Percentiles rank a stretch among this genome's conserved stretches.
phyloP scores from a whole-genome alignment of 2,888 invertebrate genomes.

The Drosophila subquinaria region DNA sequence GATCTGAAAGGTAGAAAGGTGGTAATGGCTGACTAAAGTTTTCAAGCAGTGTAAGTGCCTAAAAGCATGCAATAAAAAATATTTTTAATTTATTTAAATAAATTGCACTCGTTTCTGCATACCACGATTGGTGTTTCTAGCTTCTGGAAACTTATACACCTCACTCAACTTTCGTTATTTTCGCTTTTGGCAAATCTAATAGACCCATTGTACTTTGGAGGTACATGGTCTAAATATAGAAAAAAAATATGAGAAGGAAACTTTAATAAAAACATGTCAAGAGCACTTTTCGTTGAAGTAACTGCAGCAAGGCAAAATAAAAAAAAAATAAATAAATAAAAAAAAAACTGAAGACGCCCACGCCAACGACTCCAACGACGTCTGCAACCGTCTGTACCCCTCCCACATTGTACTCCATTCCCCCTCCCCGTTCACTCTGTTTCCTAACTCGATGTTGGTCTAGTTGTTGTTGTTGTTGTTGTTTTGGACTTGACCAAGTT shows the following conservation, averaged over 20 bases:
- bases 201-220: neutral
- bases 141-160: no score
- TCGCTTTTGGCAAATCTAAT: neutral
- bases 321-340: neutral
- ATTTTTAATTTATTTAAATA: no score
- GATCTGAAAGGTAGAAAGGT: no score
- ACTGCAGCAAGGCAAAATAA: slow-evolving; percentile 38
- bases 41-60: no score
- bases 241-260: slow-evolving; percentile 27
- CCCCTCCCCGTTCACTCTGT: neutral
- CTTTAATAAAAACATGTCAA: slow-evolving; percentile 70
- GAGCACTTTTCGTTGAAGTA: slow-evolving; percentile 68
- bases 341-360: slow-evolving; percentile 39
- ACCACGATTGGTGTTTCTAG: no score
- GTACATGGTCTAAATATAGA: neutral
- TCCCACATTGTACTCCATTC: neutral
- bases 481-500: slow-evolving; percentile 79
- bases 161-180: neutral
- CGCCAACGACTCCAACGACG: slow-evolving; percentile 11
- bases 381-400: slow-evolving; percentile 1
- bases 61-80: no score
- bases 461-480: slow-evolving; percentile 43
- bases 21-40: no score
- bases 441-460: neutral
- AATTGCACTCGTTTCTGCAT: no score